Conservation (phyloP, 2,888 invertebrate species). For the Scaptomyza reducta region DNA sequence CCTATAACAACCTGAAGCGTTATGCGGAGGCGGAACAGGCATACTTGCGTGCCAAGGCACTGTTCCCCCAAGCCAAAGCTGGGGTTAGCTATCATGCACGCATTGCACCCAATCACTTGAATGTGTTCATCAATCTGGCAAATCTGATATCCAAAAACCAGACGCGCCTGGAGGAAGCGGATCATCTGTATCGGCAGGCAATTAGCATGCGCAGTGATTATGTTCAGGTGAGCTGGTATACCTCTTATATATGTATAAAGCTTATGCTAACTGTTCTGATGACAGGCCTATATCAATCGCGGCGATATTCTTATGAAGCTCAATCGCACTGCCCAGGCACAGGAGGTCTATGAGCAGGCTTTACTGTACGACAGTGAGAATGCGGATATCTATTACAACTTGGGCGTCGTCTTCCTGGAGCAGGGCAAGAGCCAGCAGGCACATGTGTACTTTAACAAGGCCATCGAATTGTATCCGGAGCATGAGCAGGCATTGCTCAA, state of each 20-base stretch:
- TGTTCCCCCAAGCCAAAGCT: slow-evolving; percentile 95
- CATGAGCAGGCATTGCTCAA: slow-evolving; percentile 97
- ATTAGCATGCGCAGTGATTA: slow-evolving; percentile 99
- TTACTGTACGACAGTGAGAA: slow-evolving; percentile 96
- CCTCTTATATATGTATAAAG: background rate
- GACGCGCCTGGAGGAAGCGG: slow-evolving; percentile 96
- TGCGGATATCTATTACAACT: slow-evolving; percentile 96
- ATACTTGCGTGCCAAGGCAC: slow-evolving; percentile 94
- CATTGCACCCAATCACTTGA: slow-evolving; percentile 97
- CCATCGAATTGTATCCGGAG: slow-evolving; percentile 95
- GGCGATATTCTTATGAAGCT: slow-evolving; percentile 97
- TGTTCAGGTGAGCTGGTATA: slow-evolving; percentile 85
- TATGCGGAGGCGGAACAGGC: slow-evolving; percentile 96
- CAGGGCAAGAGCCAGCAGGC: slow-evolving; percentile 96
- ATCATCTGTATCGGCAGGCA: slow-evolving; percentile 96
- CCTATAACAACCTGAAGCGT: slow-evolving; percentile 95
- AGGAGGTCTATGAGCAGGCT: slow-evolving; percentile 96
- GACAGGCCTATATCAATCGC: slow-evolving; percentile 96
- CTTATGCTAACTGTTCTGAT: background rate
- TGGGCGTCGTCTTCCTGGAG: slow-evolving; percentile 97
- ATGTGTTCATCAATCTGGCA: slow-evolving; percentile 97
- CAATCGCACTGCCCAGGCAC: slow-evolving; percentile 96
- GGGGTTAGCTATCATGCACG: slow-evolving; percentile 98
- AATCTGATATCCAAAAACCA: slow-evolving; percentile 97
- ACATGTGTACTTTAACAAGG: slow-evolving; percentile 95